Evolutionary conservation across 2,797 vertebrate species (phyloP).

Genomic region (Poecile montanus): DNA sequence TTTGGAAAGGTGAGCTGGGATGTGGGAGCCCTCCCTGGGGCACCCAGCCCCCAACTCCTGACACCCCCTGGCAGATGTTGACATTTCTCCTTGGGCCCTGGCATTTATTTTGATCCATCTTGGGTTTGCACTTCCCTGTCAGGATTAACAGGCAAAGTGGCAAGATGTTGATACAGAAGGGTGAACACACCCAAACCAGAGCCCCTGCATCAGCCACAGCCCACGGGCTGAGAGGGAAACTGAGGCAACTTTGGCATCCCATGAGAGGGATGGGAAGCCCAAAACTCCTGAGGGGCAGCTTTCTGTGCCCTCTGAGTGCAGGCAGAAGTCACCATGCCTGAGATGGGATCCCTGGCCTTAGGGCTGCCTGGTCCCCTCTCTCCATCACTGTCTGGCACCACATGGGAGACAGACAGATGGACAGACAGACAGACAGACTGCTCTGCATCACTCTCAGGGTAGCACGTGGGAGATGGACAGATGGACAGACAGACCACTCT

Average conservation of each 20-base stretch:
- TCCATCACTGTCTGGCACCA: background rate
- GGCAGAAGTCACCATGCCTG: background rate
- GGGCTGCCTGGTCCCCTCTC: background rate
- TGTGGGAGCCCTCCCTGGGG: background rate
- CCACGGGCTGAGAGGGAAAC: fast-evolving
- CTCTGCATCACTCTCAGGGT: background rate
- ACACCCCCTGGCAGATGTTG: background rate
- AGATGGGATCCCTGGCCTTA: background rate
- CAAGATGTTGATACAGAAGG: background rate
- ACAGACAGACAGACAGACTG: background rate
- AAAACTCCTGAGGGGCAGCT: fast-evolving
- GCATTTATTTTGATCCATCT: background rate
- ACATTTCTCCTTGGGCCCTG: background rate
- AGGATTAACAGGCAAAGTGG: background rate
- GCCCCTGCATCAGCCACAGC: background rate
- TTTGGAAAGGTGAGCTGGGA: background rate
- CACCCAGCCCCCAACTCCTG: fast-evolving
- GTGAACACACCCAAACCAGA: background rate
- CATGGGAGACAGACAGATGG: background rate
- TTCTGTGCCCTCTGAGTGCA: background rate
- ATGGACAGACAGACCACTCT: background rate
- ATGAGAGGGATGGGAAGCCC: fast-evolving
- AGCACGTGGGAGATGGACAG: background rate
- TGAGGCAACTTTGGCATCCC: background rate
- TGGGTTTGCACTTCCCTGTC: background rate